Base-by-base conservation (phyloP, 2,113 vertebrate species). In the Shinisaurus crocodilurus region DNA sequence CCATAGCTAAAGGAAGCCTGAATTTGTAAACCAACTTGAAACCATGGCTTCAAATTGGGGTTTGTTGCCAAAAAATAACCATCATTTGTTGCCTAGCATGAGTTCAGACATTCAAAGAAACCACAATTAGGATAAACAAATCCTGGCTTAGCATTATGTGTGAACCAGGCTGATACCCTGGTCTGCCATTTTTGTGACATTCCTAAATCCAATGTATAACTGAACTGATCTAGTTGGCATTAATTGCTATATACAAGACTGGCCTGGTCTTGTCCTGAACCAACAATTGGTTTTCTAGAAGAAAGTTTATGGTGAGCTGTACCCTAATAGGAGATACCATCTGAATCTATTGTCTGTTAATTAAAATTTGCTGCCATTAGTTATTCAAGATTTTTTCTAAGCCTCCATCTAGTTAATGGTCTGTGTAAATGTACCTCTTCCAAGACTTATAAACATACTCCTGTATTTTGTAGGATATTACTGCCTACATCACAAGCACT, bases 11-110 rank as follows among this genome's bases (percentile, higher is more conserved):
- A 85, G 18, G 16, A 85, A 69, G 29, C 65, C 43, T 45, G 15
- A 43, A 85, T 85, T 81, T 70, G 60, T 85, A 85, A 85, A 72
- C 18, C 70, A 85, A n/a, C 18, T 72, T n/a, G 9, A 85, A 72
- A 72, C n/a, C 32, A 67, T 37, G 34, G 67, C 32, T 54, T 37
- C 32, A n/a, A 32, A 48, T 72, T 70, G 65, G 83, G 13, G 34
- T 48, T 9, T 70, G 69, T 69, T 85, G 82, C 63, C 15, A 85
- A 70, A 84, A 7, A 45, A 37, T 4, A 72, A 6, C 75, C 75
- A 77, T 27, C 10, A 25, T 45, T 48, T 77, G 76, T 77, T 77
- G 25, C 10, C 76, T 77, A 5, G 23, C 45, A 27, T 23, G 37
- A 40, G 40, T 25, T 37, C 37, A 77, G 20, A 77, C 6, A 5